phyloP scores from a whole-genome alignment of 2,113 vertebrate genomes.

The Clupea harengus region DNA sequence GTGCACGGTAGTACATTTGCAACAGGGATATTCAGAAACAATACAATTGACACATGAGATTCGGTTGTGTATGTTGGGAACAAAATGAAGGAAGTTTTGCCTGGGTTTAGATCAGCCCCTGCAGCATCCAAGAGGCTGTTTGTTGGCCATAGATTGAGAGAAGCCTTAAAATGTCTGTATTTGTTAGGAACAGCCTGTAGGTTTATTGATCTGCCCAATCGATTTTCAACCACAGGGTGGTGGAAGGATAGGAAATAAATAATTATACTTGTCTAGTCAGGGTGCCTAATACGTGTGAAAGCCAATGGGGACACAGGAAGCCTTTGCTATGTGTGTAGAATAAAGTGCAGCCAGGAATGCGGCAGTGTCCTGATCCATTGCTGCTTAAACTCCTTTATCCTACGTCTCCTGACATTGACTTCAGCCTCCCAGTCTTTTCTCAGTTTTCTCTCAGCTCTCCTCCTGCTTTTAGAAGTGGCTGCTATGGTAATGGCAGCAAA shows the following conservation, averaged over 20 bases:
- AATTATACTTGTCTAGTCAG: slow-evolving; percentile 45
- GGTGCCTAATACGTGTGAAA: slow-evolving; percentile 36
- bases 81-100: not conserved
- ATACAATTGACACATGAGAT: not conserved
- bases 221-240: slow-evolving; percentile 59
- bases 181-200: slow-evolving; percentile 48
- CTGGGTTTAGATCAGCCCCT: not conserved
- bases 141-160: slow-evolving; percentile 42
- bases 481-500: no score
- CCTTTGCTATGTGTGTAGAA: slow-evolving; percentile 1
- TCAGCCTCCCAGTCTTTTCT: not conserved
- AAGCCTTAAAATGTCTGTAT: slow-evolving; percentile 50
- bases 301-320: slow-evolving; percentile 10
- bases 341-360: not conserved
- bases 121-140: slow-evolving; percentile 14
- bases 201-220: slow-evolving; percentile 63
- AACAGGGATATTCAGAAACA: slow-evolving; percentile 4
- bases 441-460: not conserved
- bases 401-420: not conserved
- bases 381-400: not conserved
- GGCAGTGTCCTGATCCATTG: not conserved
- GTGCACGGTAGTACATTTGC: not conserved
- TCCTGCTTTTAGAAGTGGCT: not conserved
- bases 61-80: not conserved
- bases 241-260: slow-evolving; percentile 57